phyloP scores from a whole-genome alignment of 2,888 invertebrate genomes.

The Aleiodes leptofemur region DNA sequence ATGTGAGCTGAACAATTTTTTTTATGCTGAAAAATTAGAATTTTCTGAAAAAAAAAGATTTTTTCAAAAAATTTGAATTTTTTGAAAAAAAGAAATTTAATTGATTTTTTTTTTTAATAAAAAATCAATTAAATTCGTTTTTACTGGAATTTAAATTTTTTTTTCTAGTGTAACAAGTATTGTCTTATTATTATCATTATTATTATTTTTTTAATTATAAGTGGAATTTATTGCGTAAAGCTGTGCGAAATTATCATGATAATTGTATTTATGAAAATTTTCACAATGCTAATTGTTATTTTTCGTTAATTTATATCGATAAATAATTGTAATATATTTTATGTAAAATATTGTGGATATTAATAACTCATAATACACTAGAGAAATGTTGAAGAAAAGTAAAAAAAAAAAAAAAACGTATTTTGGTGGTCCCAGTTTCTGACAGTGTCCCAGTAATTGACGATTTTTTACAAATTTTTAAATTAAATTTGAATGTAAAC shows the following conservation, averaged over 20 bases:
- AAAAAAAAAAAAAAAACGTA: no score
- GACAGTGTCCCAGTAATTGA: no score
- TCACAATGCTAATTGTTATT: constrained; percentile 47
- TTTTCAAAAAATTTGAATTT: no score
- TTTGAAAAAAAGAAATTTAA: no score
- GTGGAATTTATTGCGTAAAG: constrained; percentile 5
- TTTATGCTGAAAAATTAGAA: no score
- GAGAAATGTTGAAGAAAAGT: constrained; percentile 49
- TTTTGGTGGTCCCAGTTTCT: no score
- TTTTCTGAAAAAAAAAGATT: no score
- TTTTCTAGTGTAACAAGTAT: not conserved
- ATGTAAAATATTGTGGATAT: constrained; percentile 72
- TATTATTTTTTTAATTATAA: not conserved
- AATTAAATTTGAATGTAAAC: no score
- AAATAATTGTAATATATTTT: constrained; percentile 69
- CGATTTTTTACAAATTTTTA: no score
- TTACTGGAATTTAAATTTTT: not conserved
- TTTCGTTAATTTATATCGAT: constrained; percentile 49
- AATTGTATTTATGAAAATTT: constrained; percentile 40
- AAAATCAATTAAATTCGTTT: not conserved
- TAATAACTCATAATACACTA: constrained; percentile 59
- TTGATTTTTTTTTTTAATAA: no score
- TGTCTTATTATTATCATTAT: no score
- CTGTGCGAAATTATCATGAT: not conserved
- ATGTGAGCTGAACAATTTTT: not conserved